Percentiles rank a stretch among this genome's conserved stretches.
Conservation (phyloP, 1,140 invertebrate genomes). For the Papilio machaon region DNA sequence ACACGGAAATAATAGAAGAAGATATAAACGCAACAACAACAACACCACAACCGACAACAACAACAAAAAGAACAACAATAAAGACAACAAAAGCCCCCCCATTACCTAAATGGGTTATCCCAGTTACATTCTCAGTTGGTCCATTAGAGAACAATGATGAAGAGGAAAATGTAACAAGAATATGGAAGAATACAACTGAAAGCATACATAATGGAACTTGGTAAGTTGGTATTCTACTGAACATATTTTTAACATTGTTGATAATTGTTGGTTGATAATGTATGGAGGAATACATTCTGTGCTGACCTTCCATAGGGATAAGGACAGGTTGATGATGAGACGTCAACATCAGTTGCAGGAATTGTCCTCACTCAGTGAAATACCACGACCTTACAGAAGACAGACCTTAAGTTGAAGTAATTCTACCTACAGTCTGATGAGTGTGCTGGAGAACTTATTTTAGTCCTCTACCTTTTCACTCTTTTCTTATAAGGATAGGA, state of each 20-base stretch:
- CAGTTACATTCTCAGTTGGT: slow-evolving; percentile 70
- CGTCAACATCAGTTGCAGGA: too few species aligned
- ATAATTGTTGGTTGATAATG: too few species aligned
- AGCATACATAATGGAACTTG: slow-evolving; percentile 66
- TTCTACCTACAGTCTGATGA: too few species aligned
- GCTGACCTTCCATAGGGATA: too few species aligned
- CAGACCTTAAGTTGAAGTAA: too few species aligned
- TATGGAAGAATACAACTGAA: slow-evolving; percentile 58
- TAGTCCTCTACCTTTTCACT: too few species aligned
- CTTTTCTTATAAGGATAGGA: too few species aligned
- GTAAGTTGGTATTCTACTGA: slow-evolving; percentile 49
- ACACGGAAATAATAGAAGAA: slow-evolving; percentile 63
- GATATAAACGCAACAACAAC: slow-evolving; percentile 67
- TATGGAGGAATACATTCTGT: too few species aligned
- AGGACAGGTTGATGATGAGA: too few species aligned
- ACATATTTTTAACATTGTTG: background rate
- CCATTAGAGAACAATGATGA: slow-evolving; percentile 49
- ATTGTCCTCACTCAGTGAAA: too few species aligned
- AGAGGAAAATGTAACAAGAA: slow-evolving; percentile 56
- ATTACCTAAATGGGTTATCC: slow-evolving; percentile 67
- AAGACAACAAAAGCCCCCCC: slow-evolving; percentile 64
- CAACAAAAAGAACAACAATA: slow-evolving; percentile 49
- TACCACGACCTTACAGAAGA: too few species aligned
- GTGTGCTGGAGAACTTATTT: too few species aligned
- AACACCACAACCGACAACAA: slow-evolving; percentile 51